These are phyloP conservation scores for Sterrhoptilus dennistouni DNA, from an alignment of 2,113 vertebrate genomes.

Conservation along the genomic window DNA sequence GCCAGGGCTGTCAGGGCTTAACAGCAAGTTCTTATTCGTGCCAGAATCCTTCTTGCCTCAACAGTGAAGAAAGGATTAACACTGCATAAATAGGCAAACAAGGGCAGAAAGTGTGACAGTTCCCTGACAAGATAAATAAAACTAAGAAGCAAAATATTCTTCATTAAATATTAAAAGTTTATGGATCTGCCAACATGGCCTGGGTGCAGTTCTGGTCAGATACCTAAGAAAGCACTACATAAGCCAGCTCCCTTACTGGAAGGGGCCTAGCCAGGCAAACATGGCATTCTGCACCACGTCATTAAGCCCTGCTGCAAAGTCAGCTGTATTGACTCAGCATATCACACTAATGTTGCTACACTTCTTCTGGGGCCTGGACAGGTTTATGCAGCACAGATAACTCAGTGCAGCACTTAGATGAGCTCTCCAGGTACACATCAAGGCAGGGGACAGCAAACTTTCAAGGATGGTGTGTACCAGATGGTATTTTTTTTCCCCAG, in stretches of 20 bases:
- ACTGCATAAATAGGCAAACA: conserved; percentile 10
- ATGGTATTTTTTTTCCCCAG: conserved; percentile 52
- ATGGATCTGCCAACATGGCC: background rate
- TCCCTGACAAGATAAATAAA: conserved; percentile 8
- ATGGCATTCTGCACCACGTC: background rate
- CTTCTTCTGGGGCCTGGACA: background rate
- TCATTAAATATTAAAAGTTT: background rate
- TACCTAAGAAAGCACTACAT: background rate
- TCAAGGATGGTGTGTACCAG: conserved; percentile 45
- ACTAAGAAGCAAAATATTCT: background rate
- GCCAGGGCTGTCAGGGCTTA: background rate
- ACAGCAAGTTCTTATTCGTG: conserved; percentile 2
- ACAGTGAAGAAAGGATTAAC: conserved; percentile 21
- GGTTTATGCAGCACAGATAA: background rate
- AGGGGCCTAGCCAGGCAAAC: background rate
- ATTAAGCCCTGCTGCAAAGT: conserved; percentile 1
- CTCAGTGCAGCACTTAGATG: background rate
- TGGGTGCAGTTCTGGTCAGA: background rate
- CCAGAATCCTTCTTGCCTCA: background rate
- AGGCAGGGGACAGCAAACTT: conserved; percentile 34
- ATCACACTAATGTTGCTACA: background rate
- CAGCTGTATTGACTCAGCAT: background rate
- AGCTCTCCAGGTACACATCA: conserved; percentile 23
- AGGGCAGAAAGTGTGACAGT: conserved; percentile 5
- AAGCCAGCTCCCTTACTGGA: background rate